Evolutionary conservation across 2,888 invertebrate genomes (phyloP), one percentile per base, ranked within the genome.

Genomic region (Reticulitermes lucifugus): DNA sequence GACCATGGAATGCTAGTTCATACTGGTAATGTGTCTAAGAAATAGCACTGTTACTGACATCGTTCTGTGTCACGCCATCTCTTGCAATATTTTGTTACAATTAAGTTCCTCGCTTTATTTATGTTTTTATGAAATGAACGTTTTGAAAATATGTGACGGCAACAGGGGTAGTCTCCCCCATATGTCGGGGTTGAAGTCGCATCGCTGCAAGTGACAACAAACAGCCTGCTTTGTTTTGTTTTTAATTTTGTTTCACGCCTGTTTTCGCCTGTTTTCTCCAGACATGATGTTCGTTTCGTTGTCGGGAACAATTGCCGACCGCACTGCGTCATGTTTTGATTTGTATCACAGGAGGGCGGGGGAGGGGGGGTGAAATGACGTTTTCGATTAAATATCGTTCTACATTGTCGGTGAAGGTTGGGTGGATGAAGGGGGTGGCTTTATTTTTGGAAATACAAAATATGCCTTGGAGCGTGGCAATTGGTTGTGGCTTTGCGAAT

Each of bases 201-300:
- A 41, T 29, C 35, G 73, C 73, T 73, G 73, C 73, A 73, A 73
- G 73, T 73, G 73, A 73, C 73, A 73, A 29, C 73, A 65, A 29
- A 73, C 73, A 41, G 73, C 41, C 73, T 73, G 73, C 41, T 29
- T 60, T 60, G 55, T 80, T 79, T 46, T 79, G 55, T 80, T 80
- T 80, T 60, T 80, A 60, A 59, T 80, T 59, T 41, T 22, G 29
- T 60, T 80, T 80, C 60, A 80, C 80, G 80, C 80, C 80, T 80
- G 59, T 80, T 80, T 80, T 80, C 80, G 80, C 80, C 80, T 80
- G 59, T 80, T 80, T 80, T 80, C 80, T 80, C 80, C 80, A 80
- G 80, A 80, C 80, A 59, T 60, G 79, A 55, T 41, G 60, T 73
- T 73, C 41, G 18, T 73, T 41, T 41, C 12, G 73, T 73, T 73